These are phyloP conservation scores for Dryococelus australis DNA, from an alignment of 2,888 invertebrate species.

Conservation along the genomic window DNA sequence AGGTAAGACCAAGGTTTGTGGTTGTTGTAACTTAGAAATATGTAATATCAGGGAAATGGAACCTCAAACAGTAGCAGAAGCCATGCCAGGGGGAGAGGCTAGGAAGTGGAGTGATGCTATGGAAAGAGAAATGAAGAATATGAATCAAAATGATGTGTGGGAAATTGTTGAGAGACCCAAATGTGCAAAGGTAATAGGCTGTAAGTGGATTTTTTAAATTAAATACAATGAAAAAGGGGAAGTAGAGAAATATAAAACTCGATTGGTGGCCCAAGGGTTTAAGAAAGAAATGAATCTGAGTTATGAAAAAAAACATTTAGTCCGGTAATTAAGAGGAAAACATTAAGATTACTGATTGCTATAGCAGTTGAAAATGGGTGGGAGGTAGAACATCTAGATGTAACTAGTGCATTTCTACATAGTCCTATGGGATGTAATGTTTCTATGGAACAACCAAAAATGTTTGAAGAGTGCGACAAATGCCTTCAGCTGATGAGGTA, in stretches of 20 bases:
- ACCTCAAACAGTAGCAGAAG: slow-evolving; percentile 29
- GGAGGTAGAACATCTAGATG: background rate
- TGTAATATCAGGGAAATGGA: background rate
- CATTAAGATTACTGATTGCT: slow-evolving; percentile 13
- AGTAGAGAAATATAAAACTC: slow-evolving; percentile 19
- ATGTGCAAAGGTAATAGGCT: slow-evolving; percentile 20
- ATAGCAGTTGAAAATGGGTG: slow-evolving; percentile 18
- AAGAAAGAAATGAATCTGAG: background rate
- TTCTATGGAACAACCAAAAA: background rate
- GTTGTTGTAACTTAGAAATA: background rate
- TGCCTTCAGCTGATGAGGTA: no score
- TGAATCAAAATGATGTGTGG: slow-evolving; percentile 22
- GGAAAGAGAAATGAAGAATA: background rate
- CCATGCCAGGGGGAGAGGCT: slow-evolving; percentile 12
- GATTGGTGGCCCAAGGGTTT: background rate
- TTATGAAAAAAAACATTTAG: background rate
- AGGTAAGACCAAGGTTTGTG: slow-evolving; percentile 27
- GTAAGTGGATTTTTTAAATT: slow-evolving; percentile 21
- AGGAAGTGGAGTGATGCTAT: background rate
- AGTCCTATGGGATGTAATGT: background rate
- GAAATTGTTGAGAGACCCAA: slow-evolving; percentile 24
- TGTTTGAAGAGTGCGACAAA: background rate
- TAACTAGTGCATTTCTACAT: background rate
- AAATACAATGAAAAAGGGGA: background rate
- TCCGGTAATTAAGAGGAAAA: background rate